phyloP scores from a whole-genome alignment of 2,797 vertebrate genomes.

The Sorex maritimensis region DNA sequence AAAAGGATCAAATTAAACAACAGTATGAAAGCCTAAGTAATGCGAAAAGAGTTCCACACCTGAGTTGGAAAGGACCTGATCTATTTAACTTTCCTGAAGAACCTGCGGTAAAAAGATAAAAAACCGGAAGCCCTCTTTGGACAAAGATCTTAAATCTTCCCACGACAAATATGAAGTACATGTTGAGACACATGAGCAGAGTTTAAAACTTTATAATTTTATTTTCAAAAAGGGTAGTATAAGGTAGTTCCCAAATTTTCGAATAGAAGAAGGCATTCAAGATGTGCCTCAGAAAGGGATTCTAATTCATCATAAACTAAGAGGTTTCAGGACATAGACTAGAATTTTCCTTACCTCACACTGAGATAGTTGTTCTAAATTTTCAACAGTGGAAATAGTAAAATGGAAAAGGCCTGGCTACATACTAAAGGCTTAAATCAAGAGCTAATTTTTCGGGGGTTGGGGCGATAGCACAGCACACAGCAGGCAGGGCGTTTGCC shows the following conservation, averaged over 20 bases:
- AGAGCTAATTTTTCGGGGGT: too few species aligned
- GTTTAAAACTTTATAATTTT: not conserved
- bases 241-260: not conserved
- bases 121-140: not conserved
- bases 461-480: too few species aligned
- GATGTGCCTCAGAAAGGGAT: not conserved
- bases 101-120: conserved; percentile 25
- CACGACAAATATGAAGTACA: conserved; percentile 19
- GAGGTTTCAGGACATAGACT: not conserved
- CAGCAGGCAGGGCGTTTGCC: too few species aligned
- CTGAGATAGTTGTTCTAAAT: conserved; percentile 30
- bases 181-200: conserved; percentile 61
- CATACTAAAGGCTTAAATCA: conserved; percentile 29
- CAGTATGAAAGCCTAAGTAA: conserved; percentile 34
- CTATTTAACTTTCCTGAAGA: conserved; percentile 12
- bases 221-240: conserved; percentile 2
- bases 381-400: conserved; percentile 13
- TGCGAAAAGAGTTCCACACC: not conserved
- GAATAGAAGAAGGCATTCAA: not conserved
- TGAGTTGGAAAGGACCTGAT: not conserved
- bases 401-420: conserved; percentile 51
- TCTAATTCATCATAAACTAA: not conserved
- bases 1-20: conserved; percentile 42
- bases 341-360: conserved; percentile 1
- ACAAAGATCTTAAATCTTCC: conserved; percentile 12